Evolutionary conservation across 1,140 invertebrate genomes (phyloP).

Genomic region (Glossosoma conforme): DNA sequence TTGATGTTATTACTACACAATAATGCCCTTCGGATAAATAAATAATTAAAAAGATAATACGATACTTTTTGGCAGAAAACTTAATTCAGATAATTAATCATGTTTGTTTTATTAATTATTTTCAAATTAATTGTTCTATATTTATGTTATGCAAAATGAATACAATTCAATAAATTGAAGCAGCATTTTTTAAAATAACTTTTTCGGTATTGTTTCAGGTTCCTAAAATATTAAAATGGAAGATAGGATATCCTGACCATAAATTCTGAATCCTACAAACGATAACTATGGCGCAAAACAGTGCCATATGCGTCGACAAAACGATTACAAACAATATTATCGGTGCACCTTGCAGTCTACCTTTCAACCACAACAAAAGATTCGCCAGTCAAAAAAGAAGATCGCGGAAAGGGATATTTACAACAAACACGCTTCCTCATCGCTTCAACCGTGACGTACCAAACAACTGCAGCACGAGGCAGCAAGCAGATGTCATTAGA

Average conservation of each 20-base stretch:
- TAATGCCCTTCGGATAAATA: too few species aligned
- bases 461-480: slow-evolving; percentile 22
- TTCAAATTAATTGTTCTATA: too few species aligned
- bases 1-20: too few species aligned
- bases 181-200: too few species aligned
- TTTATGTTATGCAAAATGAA: too few species aligned
- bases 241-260: slow-evolving; percentile 3
- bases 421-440: slow-evolving; percentile 27
- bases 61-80: too few species aligned
- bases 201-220: slow-evolving; percentile 15
- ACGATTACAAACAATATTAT: slow-evolving; percentile 6
- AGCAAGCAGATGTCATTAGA: slow-evolving; percentile 30
- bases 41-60: too few species aligned
- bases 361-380: slow-evolving; percentile 17
- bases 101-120: too few species aligned
- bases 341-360: slow-evolving; percentile 12
- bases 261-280: neutral
- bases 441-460: slow-evolving; percentile 12
- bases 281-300: slow-evolving; percentile 17
- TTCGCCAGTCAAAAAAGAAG: slow-evolving; percentile 25
- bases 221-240: slow-evolving; percentile 8
- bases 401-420: slow-evolving; percentile 19
- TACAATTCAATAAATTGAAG: too few species aligned
- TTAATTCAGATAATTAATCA: too few species aligned
- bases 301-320: slow-evolving; percentile 10